These are phyloP conservation scores for Brachionus rubens DNA, from an alignment of 1,140 invertebrate genomes.

Conservation along the genomic window DNA sequence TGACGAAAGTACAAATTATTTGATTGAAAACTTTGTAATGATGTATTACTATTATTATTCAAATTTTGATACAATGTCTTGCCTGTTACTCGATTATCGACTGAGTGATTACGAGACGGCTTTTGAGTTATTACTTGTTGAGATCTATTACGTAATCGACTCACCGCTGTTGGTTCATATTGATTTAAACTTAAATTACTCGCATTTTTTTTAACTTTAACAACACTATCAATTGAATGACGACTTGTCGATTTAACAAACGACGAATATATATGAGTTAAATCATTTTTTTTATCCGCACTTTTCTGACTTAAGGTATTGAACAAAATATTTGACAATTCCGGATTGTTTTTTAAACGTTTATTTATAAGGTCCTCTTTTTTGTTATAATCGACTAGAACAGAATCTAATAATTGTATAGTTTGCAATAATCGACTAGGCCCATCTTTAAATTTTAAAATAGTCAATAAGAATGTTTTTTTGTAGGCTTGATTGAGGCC, in stretches of 20 bases:
- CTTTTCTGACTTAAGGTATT: conserved; percentile 18
- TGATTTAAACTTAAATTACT: neutral
- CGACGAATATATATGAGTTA: too few relatives aligned
- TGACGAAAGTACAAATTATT: neutral
- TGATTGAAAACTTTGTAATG: neutral
- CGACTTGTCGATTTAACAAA: conserved; percentile 4
- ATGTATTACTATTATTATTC: neutral
- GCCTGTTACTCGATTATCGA: too few relatives aligned
- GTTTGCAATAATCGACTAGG: conserved; percentile 10
- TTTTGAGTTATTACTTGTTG: neutral
- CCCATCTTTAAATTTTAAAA: conserved; percentile 42
- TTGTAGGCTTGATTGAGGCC: conserved; percentile 20
- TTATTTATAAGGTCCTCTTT: conserved; percentile 11
- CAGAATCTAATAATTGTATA: conserved; percentile 17
- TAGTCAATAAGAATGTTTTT: conserved; percentile 38
- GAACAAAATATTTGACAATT: neutral
- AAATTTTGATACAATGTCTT: neutral
- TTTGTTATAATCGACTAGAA: conserved; percentile 31
- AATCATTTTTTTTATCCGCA: neutral
- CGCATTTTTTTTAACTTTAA: neutral
- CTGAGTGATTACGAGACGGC: neutral
- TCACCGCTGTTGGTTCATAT: neutral
- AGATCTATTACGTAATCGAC: conserved; percentile 2
- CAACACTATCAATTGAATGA: neutral
- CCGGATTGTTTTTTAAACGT: neutral